Evolutionary conservation across 2,888 invertebrate species (phyloP).

Genomic region (Colletes collaris): DNA sequence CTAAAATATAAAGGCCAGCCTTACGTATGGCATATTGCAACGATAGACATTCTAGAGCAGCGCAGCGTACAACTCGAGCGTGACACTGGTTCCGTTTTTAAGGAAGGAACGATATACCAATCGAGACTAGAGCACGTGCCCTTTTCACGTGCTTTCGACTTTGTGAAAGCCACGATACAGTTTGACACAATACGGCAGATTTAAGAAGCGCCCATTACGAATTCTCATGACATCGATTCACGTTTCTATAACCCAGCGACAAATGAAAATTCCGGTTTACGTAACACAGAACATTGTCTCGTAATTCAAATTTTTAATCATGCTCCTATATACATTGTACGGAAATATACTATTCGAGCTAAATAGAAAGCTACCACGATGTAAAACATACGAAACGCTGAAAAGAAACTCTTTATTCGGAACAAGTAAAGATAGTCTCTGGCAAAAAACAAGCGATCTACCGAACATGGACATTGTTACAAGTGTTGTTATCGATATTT

Average conservation of each 20-base stretch:
- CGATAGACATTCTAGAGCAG: conserved; percentile 27
- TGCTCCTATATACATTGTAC: background rate
- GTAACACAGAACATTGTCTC: background rate
- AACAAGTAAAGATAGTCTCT: too few species aligned
- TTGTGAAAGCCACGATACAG: conserved; percentile 14
- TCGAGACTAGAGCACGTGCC: conserved; percentile 30
- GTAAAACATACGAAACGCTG: background rate
- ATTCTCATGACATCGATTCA: background rate
- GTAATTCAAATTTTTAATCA: background rate
- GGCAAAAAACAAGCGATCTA: background rate
- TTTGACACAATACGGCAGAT: too few species aligned
- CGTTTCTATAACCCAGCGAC: background rate
- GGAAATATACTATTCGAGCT: background rate
- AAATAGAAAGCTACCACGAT: conserved; percentile 15
- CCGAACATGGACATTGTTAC: background rate
- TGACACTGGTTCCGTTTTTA: conserved; percentile 55
- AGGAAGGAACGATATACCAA: conserved; percentile 14
- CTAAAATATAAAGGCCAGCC: background rate
- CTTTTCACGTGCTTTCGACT: conserved; percentile 42
- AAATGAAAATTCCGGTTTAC: background rate
- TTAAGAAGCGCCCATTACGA: too few species aligned
- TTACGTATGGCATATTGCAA: conserved; percentile 13
- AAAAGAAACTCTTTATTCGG: background rate
- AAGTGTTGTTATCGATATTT: conserved; percentile 2
- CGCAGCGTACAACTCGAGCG: conserved; percentile 37